Evolutionary conservation across 2,113 vertebrate species (phyloP), one percentile per base, ranked within the genome.

Genomic region (Orientallactaga bullata): DNA sequence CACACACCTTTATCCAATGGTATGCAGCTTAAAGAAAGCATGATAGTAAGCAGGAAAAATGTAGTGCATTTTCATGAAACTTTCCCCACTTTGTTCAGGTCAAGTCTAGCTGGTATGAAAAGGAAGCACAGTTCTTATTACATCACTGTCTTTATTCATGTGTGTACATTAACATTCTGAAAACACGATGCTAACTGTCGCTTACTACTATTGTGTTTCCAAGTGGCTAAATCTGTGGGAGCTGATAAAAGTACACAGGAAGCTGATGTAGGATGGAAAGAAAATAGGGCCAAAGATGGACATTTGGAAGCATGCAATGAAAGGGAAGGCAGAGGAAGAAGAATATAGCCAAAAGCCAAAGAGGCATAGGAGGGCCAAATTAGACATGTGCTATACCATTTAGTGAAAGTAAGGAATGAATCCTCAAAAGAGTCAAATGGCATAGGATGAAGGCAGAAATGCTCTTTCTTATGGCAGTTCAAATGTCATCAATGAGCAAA

Each of bases 11-110:
- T 96, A 88, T 94, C 37, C 74, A 88, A 63, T 30, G 42, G 13
- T 68, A 28, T 61, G 47, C 35, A 94, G 24, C n/a, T 87, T 83
- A 89, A 61, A 92, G 78, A 93, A 73, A 74, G 7, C 66, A 76
- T 37, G 58, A 72, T 5, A 84, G 39, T 65, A 94, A 89, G n/a
- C 61, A 92, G 68, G 77, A 42, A 11, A 93, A 88, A 82, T 88
- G 3, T 37, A 83, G 3, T 30, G 2, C 83, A 65, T 91, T 93
- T 93, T 85, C 86, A 7, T 69, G 17, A 11, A 76, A 61, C 24
- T 63, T 91, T 93, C 87, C 21, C 63, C 21, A 32, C 32, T 81
- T 90, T 83, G 21, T 18, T 95, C 63, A 28, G 37, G 42, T 78
- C 5, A 1, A 2, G 5, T 90, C 17, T 92, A 12, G 47, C 83